Base-by-base conservation (phyloP, 2,113 vertebrate species). In the Scartelaos histophorus region DNA sequence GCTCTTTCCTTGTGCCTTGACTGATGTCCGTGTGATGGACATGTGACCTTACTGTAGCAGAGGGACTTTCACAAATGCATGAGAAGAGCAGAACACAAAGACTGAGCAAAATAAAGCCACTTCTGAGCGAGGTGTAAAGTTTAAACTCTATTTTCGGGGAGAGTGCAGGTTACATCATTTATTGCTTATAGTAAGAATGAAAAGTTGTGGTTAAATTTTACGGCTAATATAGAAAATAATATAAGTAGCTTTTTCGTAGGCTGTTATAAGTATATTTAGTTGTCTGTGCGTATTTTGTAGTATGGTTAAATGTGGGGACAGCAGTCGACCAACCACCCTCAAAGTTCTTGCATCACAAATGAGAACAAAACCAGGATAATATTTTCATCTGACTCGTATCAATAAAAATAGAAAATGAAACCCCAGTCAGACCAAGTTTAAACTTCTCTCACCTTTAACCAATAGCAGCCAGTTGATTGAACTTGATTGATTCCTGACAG, bases 401-500 rank as follows among this genome's bases (percentile, higher is more conserved):
- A 24, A 7, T 53, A 53, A 53, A 54, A 54, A 58, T 24, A 25
- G 2, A 12, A 13, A 54, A 67, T 25, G 49, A 72, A 60, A 12
- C 73, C 38, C 54, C 0, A 69, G 75, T 60, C 81, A 43, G 7
- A 43, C 38, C 38, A 66, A 65, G 69, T 34, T 62, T 16, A 49
- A 67, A 15, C 76, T 51, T 25, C 24, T 65, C 57, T 57, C 67
- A 70, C 70, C n/a, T 66, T 68, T 61, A n/a, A 72, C 88, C 82
- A 85, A 77, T 46, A 57, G 82, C 87, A 79, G 82, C 82, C 85
- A 21, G 57, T 34, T 89, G 86, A 87, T 88, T 89, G 87, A 38
- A 65, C 82, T 87, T 82, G 82, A 88, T 85, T 89, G 88, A 88
- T 88, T 89, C 82, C 21, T 5, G 81, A 87, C 89, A 87, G 88